Conservation (phyloP, 2,888 invertebrate species). For the Gonocerus acuteangulatus region DNA sequence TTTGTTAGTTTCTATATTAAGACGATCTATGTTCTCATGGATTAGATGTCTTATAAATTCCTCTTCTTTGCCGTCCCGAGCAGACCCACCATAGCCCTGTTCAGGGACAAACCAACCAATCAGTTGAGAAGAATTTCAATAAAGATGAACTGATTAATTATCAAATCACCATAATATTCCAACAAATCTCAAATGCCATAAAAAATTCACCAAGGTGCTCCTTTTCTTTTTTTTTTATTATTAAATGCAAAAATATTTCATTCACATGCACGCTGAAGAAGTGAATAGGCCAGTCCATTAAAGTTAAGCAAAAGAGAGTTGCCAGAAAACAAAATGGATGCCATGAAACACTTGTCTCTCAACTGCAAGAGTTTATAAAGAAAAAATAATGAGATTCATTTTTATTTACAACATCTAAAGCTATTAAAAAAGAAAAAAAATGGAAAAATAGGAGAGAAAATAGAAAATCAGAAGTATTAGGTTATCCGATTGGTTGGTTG, state of each 20-base stretch:
- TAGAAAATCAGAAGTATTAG: not conserved
- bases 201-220: too few species aligned
- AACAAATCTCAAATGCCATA: too few species aligned
- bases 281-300: not conserved
- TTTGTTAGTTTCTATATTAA: constrained; percentile 27
- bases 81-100: constrained; percentile 34
- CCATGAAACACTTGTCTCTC: too few species aligned
- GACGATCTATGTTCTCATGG: constrained; percentile 32
- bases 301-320: not conserved
- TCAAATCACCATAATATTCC: too few species aligned
- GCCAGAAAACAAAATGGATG: not conserved
- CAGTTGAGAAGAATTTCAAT: constrained; percentile 19
- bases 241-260: too few species aligned
- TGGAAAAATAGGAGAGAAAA: constrained; percentile 1
- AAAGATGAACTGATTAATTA: not conserved
- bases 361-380: not conserved
- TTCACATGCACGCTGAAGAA: too few species aligned
- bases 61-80: constrained; percentile 32
- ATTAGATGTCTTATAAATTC: constrained; percentile 35
- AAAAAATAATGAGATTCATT: not conserved
- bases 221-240: too few species aligned
- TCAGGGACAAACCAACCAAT: constrained; percentile 37
- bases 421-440: not conserved
- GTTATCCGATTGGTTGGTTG: constrained; percentile 22
- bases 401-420: constrained; percentile 21